phyloP scores from a whole-genome alignment of 2,113 vertebrate species.

The Nothobranchius kuhntae region DNA sequence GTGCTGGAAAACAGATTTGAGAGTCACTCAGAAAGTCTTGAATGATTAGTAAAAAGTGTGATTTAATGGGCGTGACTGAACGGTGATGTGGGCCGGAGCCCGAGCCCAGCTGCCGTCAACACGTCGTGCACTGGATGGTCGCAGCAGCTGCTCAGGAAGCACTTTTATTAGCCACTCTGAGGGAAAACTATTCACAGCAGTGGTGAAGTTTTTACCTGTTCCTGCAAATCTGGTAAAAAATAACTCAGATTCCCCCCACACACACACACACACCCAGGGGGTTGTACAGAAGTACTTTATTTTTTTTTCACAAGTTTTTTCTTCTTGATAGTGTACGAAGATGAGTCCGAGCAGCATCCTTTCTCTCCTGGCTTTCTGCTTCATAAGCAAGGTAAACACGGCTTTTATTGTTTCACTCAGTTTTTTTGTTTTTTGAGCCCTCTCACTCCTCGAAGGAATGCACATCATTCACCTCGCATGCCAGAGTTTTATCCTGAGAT shows the following conservation, averaged over 20 bases:
- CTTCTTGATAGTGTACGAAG: background rate
- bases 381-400: conserved; percentile 50
- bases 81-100: background rate
- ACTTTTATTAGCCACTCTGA: conserved; percentile 25
- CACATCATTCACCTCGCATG: too few species aligned
- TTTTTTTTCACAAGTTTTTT: background rate
- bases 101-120: conserved; percentile 31
- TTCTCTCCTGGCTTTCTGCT: conserved; percentile 45
- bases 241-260: background rate
- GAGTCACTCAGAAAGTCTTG: background rate
- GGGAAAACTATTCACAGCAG: conserved; percentile 22
- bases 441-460: too few species aligned
- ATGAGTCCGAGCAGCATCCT: conserved; percentile 39
- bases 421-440: too few species aligned
- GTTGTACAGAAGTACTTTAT: background rate
- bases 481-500: too few species aligned
- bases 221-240: conserved; percentile 36
- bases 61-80: background rate
- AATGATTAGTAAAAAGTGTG: background rate
- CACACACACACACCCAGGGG: too few species aligned
- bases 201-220: conserved; percentile 39
- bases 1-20: too few species aligned
- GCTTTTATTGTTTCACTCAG: background rate
- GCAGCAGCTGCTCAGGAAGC: conserved; percentile 55
- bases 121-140: conserved; percentile 14